Conservation (phyloP, 2,113 vertebrate genomes). For the Anolis sagrei region DNA sequence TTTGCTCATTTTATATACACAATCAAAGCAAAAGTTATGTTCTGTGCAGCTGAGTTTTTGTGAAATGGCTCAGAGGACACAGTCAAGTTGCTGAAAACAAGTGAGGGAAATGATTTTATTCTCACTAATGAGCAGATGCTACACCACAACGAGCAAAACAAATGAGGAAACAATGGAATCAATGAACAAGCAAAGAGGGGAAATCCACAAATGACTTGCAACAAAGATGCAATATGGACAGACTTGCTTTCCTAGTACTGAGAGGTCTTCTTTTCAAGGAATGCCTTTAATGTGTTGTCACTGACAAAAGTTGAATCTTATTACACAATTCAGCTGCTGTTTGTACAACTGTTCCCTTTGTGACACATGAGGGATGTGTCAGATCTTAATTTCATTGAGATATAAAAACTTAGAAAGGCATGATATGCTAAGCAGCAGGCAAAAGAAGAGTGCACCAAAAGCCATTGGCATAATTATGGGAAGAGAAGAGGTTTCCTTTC, state of each 20-base stretch:
- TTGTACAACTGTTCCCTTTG: conserved; percentile 5
- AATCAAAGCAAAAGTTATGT: conserved; percentile 3
- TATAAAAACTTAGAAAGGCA: conserved; percentile 2
- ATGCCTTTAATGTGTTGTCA: conserved; percentile 22
- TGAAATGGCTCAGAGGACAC: conserved; percentile 26
- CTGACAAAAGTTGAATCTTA: conserved; percentile 31
- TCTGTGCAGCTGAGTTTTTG: neutral
- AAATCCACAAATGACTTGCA: conserved; percentile 14
- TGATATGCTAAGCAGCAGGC: neutral
- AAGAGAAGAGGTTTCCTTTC: neutral
- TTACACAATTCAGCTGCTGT: conserved; percentile 10
- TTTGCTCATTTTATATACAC: neutral
- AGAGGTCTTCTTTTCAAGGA: neutral
- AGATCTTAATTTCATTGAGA: conserved; percentile 10
- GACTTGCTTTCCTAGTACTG: neutral
- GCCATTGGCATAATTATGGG: neutral
- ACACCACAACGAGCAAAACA: conserved; percentile 38
- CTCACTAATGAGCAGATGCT: conserved; percentile 44
- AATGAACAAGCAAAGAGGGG: conserved; percentile 28
- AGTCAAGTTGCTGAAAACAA: conserved; percentile 29
- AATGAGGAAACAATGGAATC: conserved; percentile 35
- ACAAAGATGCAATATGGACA: neutral
- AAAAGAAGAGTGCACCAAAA: conserved; percentile 15
- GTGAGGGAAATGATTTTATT: conserved; percentile 36
- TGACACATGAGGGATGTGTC: neutral